Evolutionary conservation across 2,888 invertebrate species (phyloP), one percentile per base, ranked within the genome.

Genomic region (Eupithecia exiguata): DNA sequence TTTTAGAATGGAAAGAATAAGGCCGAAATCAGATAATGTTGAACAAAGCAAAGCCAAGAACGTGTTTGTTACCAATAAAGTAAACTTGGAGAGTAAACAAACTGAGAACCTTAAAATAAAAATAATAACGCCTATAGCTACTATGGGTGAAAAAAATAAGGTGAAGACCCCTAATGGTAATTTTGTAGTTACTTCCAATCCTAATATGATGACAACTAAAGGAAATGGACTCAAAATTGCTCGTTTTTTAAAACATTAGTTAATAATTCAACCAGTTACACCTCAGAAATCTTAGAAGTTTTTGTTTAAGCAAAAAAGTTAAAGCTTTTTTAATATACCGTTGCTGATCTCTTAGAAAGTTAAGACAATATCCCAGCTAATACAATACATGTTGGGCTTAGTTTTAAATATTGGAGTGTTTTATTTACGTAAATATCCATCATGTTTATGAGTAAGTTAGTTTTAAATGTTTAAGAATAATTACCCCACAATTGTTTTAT

Each of bases 131-230:
- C 21, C 66, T 12, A 25, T 25, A 2, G 4, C 62, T 63, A 36
- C 0, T 36, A 1, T n/a, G 10, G 25, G n/a, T 21, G 21, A 36
- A 36, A 40, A 40, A 38, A 40, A 40, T 25, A 66, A 66, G 21
- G 36, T 40, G 1, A 66, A 36, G 21, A 66, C 40, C 10, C 65
- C 65, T 21, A 66, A 40, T 21, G 40, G 65, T 21, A 66, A 66
- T 63, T 63, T 63, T 36, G 36, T 63, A 10, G 63, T 63, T 18
- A 63, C 35, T 35, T 63, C 63, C 21, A 40, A 66, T 40, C 40
- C 18, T n/a, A 65, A 36, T 36, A 14, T 35, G 18, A 25, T 65
- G 10, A 9, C 18, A 21, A 38, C 21, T 4, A 40, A n/a, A 25
- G 65, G 40, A 40, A 66, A 40, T 16, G 40, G 65, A 21, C 25